Conservation (phyloP, 1,140 invertebrate species). For the Atta texana region DNA sequence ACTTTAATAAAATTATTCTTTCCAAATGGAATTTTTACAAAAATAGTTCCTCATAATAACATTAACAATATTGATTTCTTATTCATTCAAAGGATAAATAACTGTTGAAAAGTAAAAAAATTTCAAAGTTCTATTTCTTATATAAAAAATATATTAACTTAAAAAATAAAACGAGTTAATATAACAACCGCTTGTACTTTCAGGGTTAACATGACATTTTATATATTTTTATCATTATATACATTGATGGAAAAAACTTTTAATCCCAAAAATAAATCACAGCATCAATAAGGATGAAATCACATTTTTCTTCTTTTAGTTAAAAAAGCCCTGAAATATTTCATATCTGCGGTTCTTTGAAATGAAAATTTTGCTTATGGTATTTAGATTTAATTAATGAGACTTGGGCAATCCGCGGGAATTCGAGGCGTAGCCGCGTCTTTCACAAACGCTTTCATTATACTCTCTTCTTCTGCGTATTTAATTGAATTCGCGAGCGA, state of each 20-base stretch:
- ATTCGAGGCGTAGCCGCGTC: neutral
- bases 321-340: neutral
- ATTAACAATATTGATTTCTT: too few relatives aligned
- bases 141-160: too few relatives aligned
- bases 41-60: too few relatives aligned
- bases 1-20: too few relatives aligned
- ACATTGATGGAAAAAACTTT: neutral
- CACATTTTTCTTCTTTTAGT: neutral
- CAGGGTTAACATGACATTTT: too few relatives aligned
- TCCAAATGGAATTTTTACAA: too few relatives aligned
- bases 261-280: neutral
- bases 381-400: slow-evolving; percentile 59
- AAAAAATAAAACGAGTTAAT: too few relatives aligned
- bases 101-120: too few relatives aligned
- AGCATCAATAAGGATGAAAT: neutral
- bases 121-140: too few relatives aligned
- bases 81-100: too few relatives aligned
- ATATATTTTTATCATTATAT: too few relatives aligned
- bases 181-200: too few relatives aligned
- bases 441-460: slow-evolving; percentile 50
- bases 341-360: neutral
- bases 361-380: slow-evolving; percentile 41
- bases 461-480: slow-evolving; percentile 14
- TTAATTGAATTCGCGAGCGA: slow-evolving; percentile 50
- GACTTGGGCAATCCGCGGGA: neutral